phyloP scores from a whole-genome alignment of 2,888 invertebrate species.

The Cantharis flavilabris region DNA sequence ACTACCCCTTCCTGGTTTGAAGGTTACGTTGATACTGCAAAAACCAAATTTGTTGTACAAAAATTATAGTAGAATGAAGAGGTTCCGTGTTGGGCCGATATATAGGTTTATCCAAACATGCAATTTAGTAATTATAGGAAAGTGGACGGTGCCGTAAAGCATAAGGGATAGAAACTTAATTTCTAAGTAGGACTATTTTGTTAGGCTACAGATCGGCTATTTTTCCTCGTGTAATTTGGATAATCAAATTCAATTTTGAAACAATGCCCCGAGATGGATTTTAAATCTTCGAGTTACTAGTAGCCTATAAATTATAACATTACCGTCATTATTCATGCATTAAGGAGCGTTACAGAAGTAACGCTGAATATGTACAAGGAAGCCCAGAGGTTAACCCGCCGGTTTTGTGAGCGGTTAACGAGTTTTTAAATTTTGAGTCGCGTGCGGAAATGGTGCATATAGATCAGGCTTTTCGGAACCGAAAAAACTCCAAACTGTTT shows the following conservation, averaged over 20 bases:
- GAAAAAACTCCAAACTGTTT: not conserved
- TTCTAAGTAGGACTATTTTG: not conserved
- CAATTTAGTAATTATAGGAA: not conserved
- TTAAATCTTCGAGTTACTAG: not conserved
- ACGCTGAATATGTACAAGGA: not conserved
- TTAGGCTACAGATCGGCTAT: not conserved
- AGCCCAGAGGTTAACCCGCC: not conserved
- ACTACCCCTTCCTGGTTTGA: not conserved
- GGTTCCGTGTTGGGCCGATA: not conserved
- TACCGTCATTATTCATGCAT: not conserved
- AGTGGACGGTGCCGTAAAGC: not conserved
- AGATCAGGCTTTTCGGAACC: not conserved
- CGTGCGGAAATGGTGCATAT: not conserved
- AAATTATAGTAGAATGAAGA: not conserved
- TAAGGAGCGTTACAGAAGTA: not conserved
- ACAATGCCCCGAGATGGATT: not conserved
- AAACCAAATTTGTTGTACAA: not conserved
- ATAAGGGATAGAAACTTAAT: not conserved
- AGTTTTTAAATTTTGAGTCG: not conserved
- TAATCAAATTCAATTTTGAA: not conserved
- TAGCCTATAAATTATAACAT: not conserved
- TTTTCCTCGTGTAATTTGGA: not conserved
- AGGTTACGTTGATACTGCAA: not conserved
- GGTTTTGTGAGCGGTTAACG: not conserved
- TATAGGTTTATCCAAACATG: not conserved